These are phyloP conservation scores for Micrasema longulum DNA, from an alignment of 1,140 invertebrate species.

Conservation along the genomic window DNA sequence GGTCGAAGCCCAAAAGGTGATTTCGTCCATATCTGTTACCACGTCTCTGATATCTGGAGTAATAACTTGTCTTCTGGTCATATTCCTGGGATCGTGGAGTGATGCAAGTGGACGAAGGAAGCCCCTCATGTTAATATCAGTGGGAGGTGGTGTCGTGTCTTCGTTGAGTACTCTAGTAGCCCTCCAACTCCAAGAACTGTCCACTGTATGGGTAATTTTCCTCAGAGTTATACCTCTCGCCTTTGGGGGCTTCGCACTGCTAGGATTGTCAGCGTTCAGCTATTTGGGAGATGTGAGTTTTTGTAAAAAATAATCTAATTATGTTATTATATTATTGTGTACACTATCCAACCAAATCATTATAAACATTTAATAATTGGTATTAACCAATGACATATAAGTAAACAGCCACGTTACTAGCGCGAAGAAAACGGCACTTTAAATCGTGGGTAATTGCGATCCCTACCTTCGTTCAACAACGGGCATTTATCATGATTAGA, in stretches of 20 bases:
- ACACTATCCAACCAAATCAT: too few species aligned
- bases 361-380: too few species aligned
- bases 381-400: too few species aligned
- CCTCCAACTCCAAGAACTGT: conserved; percentile 60
- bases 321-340: too few species aligned
- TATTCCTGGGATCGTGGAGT: conserved; percentile 66
- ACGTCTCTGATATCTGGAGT: conserved; percentile 62
- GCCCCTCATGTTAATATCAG: conserved; percentile 61
- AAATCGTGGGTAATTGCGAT: too few species aligned
- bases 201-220: conserved; percentile 60
- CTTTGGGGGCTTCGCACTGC: conserved; percentile 60
- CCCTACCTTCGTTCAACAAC: too few species aligned
- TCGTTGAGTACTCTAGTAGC: conserved; percentile 60
- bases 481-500: too few species aligned
- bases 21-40: conserved; percentile 60
- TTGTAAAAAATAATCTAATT: too few species aligned
- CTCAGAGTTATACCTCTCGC: conserved; percentile 62
- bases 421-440: too few species aligned
- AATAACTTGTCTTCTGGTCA: conserved; percentile 59
- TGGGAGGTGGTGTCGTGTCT: conserved; percentile 62
- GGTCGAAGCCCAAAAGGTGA: conserved; percentile 62
- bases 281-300: conserved; percentile 50
- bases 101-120: conserved; percentile 65
- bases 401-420: too few species aligned
- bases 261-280: conserved; percentile 41